Evolutionary conservation across 2,797 vertebrate species (phyloP).

Genomic region (Distichodus sexfasciatus): DNA sequence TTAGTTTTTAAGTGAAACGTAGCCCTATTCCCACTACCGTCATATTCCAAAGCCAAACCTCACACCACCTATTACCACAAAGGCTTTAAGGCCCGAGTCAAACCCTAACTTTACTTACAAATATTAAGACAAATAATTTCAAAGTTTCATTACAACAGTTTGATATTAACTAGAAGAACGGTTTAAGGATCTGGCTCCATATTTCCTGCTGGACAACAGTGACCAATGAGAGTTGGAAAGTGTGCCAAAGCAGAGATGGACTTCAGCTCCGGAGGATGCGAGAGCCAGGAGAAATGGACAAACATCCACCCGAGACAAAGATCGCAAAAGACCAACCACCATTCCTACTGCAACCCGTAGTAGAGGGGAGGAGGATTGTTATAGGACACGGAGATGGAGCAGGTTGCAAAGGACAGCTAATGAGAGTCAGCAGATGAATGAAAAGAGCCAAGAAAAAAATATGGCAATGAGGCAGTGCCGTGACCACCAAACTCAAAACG

Average conservation of each 20-base stretch:
- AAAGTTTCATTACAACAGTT: not conserved
- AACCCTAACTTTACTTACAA: not conserved
- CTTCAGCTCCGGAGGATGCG: conserved; percentile 48
- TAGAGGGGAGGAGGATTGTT: conserved; percentile 23
- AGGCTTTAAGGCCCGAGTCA: not conserved
- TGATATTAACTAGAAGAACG: conserved; percentile 4
- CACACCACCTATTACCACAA: no score
- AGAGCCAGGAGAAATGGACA: conserved; percentile 61
- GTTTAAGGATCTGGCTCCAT: conserved; percentile 14
- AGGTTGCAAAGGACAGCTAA: conserved; percentile 62
- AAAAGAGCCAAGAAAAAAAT: conserved; percentile 48
- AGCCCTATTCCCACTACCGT: no score
- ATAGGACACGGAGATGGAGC: conserved; percentile 45
- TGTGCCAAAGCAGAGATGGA: conserved; percentile 37
- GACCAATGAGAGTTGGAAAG: conserved; percentile 36
- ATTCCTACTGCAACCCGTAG: conserved; percentile 22
- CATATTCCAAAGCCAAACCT: no score
- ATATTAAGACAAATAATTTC: not conserved
- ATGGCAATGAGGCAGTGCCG: conserved; percentile 10
- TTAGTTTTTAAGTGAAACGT: no score
- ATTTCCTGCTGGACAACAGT: conserved; percentile 35
- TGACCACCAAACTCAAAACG: conserved; percentile 6
- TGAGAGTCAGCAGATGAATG: conserved; percentile 60
- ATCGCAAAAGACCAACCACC: conserved; percentile 13
- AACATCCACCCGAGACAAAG: conserved; percentile 32